phyloP scores from a whole-genome alignment of 2,888 invertebrate species.

The Aphrophora alni region DNA sequence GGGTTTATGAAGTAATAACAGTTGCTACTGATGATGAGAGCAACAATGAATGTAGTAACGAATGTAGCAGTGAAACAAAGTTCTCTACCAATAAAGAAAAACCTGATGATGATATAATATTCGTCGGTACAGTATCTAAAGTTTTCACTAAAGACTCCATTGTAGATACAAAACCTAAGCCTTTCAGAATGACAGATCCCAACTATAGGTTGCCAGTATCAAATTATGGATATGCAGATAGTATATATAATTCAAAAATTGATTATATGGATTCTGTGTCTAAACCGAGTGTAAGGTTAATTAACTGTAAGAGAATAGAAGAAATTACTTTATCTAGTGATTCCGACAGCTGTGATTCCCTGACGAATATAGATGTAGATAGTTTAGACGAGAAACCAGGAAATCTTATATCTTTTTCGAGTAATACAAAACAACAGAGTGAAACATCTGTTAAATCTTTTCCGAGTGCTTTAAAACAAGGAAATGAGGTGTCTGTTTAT shows the following conservation, averaged over 20 bases:
- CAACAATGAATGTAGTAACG: conserved; percentile 2
- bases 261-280: not conserved
- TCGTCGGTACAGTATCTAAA: not conserved
- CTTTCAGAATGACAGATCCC: not conserved
- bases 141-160: not conserved
- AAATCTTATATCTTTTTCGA: not conserved
- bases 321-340: conserved; percentile 26
- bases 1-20: conserved; percentile 32
- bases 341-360: conserved; percentile 2
- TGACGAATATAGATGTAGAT: not conserved
- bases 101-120: not conserved
- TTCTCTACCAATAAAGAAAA: not conserved
- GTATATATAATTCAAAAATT: not conserved
- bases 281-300: not conserved
- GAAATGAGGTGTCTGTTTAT: not conserved
- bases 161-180: not conserved
- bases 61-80: not conserved
- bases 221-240: not conserved
- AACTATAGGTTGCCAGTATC: not conserved
- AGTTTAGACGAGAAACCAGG: not conserved
- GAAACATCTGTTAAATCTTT: not conserved
- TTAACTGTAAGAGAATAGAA: conserved; percentile 7
- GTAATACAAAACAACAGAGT: not conserved
- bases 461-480: not conserved
- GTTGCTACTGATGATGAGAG: conserved; percentile 31